Evolutionary conservation across 2,888 invertebrate species (phyloP).

Genomic region (Aleiodes leptofemur): DNA sequence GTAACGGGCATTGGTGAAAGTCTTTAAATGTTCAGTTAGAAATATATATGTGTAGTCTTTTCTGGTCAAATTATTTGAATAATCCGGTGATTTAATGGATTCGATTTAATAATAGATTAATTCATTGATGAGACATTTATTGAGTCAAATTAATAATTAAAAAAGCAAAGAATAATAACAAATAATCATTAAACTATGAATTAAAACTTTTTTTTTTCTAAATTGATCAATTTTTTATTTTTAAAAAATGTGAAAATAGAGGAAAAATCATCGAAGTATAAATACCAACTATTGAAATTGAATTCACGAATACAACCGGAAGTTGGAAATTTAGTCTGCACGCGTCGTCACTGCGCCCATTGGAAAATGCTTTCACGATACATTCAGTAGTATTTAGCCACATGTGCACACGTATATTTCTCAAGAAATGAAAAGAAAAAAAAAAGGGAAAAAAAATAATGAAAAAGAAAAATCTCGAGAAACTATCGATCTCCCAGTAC

Average conservation of each 20-base stretch:
- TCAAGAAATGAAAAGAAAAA: neutral
- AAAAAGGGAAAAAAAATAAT: neutral
- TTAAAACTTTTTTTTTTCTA: no score
- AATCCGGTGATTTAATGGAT: no score
- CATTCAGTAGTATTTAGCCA: conserved; percentile 35
- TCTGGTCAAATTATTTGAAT: conserved; percentile 20
- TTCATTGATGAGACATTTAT: no score
- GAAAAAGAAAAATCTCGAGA: neutral
- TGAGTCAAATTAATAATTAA: no score
- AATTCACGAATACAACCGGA: conserved; percentile 45
- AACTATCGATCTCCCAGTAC: conserved; percentile 21
- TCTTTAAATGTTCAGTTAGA: conserved; percentile 56
- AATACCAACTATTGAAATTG: neutral
- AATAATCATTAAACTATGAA: no score
- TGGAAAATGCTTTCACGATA: conserved; percentile 54
- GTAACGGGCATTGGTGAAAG: conserved; percentile 63
- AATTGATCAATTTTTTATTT: no score
- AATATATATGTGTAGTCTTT: conserved; percentile 49
- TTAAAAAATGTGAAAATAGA: no score
- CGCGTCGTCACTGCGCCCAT: conserved; percentile 36
- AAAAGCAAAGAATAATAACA: no score
- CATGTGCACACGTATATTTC: conserved; percentile 27
- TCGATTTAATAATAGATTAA: no score
- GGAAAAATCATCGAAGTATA: neutral
- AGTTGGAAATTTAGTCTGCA: conserved; percentile 47